Conservation (phyloP, 2,888 invertebrate genomes). For the Sisyra nigra region DNA sequence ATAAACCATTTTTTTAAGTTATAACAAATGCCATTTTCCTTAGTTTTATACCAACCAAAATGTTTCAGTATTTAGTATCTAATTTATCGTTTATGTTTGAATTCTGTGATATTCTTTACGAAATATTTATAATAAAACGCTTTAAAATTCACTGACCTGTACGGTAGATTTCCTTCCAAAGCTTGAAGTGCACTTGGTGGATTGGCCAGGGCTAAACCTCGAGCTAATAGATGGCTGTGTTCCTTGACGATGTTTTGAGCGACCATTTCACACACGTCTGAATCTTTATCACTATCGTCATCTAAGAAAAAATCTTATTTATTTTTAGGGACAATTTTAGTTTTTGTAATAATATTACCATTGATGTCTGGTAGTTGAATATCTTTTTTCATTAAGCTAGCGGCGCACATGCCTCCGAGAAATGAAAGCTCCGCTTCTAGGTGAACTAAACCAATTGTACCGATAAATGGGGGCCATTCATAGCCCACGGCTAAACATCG, state of each 20-base stretch:
- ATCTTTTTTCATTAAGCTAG: constrained; percentile 74
- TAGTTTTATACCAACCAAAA: too few relatives aligned
- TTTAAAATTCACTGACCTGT: constrained; percentile 42
- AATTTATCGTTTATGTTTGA: constrained; percentile 14
- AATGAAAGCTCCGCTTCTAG: constrained; percentile 83
- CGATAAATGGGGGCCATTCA: constrained; percentile 46
- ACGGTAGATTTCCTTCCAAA: constrained; percentile 72
- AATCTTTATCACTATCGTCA: constrained; percentile 54
- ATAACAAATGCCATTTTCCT: too few relatives aligned
- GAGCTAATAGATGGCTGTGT: constrained; percentile 64
- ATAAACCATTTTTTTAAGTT: constrained; percentile 19
- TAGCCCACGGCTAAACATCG: constrained; percentile 68
- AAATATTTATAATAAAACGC: constrained; percentile 1
- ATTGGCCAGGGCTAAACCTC: constrained; percentile 78
- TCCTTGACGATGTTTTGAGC: constrained; percentile 34
- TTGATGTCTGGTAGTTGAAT: constrained; percentile 45
- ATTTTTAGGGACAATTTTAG: neutral
- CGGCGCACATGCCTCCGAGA: constrained; percentile 81
- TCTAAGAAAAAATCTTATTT: constrained; percentile 21
- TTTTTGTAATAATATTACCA: constrained; percentile 23
- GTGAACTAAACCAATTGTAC: constrained; percentile 41
- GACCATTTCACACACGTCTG: constrained; percentile 54
- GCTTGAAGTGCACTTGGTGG: constrained; percentile 81
- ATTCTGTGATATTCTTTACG: constrained; percentile 11
- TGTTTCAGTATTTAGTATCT: too few relatives aligned